These are phyloP conservation scores for Polyploca ridens DNA, from an alignment of 2,888 invertebrate species.

Conservation along the genomic window DNA sequence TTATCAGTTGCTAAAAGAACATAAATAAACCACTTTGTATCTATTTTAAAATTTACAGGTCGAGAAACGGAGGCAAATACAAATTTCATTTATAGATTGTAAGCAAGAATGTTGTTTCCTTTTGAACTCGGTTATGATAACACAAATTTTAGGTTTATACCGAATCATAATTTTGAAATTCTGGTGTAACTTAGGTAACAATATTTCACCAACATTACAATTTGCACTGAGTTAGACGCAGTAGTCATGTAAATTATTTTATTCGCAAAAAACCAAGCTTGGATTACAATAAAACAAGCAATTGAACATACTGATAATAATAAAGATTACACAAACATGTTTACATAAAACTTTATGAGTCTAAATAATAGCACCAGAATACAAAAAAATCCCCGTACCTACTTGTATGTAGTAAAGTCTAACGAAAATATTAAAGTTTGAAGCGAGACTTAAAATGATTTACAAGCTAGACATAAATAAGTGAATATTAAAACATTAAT, in stretches of 20 bases:
- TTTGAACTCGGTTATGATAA: conserved; percentile 3
- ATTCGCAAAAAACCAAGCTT: not conserved
- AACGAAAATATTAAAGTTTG: not conserved
- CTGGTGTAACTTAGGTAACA: not conserved
- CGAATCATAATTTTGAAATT: conserved; percentile 1
- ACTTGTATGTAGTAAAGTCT: not conserved
- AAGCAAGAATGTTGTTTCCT: conserved; percentile 3
- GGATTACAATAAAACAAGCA: not conserved
- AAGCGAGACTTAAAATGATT: not conserved
- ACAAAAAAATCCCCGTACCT: not conserved
- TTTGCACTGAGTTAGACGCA: not conserved
- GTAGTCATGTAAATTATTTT: not conserved
- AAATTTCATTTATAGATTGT: conserved; percentile 4
- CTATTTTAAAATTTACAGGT: conserved; percentile 2
- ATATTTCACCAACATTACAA: not conserved
- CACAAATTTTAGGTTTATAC: not conserved
- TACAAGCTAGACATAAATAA: not conserved
- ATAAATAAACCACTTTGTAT: conserved; percentile 5
- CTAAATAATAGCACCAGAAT: not conserved
- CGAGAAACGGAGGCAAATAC: not conserved
- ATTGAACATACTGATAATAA: not conserved
- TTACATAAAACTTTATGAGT: conserved; percentile 5
- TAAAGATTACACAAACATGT: conserved; percentile 3
- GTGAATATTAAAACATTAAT: conserved; percentile 8
- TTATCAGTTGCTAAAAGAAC: not conserved